Percentiles rank a stretch among this genome's conserved stretches.
These are phyloP conservation scores for Natrix natrix DNA, from an alignment of 2,797 vertebrate genomes.

Conservation along the genomic window DNA sequence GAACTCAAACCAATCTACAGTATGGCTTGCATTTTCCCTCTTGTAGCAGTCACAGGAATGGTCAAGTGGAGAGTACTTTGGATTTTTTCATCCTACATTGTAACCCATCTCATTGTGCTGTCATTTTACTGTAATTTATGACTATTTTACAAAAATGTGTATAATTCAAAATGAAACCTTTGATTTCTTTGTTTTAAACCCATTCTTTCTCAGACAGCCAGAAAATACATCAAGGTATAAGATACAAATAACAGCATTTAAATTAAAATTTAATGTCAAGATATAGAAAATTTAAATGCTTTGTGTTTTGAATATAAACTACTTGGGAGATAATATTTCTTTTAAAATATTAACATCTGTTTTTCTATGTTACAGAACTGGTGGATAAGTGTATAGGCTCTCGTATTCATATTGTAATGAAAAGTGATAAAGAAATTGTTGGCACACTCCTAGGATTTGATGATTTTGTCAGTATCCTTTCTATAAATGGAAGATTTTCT, in stretches of 20 bases:
- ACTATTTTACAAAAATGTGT: background rate
- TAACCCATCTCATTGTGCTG: background rate
- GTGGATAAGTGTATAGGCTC: constrained; percentile 93
- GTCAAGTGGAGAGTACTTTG: background rate
- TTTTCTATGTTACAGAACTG: constrained; percentile 72
- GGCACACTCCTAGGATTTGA: constrained; percentile 89
- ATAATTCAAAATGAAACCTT: background rate
- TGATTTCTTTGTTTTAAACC: background rate
- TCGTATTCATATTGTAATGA: constrained; percentile 91
- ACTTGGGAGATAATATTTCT: background rate
- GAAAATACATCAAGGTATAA: background rate
- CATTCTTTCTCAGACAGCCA: background rate
- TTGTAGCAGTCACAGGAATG: background rate
- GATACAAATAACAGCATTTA: background rate
- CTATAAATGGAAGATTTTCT: accelerated
- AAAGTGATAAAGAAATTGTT: constrained; percentile 90
- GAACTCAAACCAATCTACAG: background rate
- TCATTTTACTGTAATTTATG: background rate
- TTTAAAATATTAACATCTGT: background rate
- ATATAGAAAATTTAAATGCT: accelerated
- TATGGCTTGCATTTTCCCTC: background rate
- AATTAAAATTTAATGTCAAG: background rate
- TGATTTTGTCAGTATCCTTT: constrained; percentile 98
- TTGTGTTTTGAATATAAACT: background rate
- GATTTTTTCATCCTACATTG: background rate